Conservation (phyloP, 2,888 invertebrate genomes). For the Ferdinandea cuprea region DNA sequence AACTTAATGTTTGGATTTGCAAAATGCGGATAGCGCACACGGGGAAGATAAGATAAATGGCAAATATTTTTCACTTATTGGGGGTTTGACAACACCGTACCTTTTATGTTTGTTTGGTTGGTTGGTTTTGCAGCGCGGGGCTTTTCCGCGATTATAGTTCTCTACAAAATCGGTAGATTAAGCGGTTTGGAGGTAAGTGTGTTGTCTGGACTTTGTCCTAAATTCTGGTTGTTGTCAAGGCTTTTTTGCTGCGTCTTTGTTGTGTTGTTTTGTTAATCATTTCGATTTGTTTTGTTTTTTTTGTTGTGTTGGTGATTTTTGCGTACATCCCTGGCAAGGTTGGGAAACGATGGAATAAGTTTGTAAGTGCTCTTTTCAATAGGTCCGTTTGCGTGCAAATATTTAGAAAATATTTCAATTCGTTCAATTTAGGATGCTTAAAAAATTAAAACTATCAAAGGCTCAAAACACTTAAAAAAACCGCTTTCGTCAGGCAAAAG, state of each 20-base stretch:
- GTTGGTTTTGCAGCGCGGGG: constrained; percentile 5
- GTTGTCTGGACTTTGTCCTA: constrained; percentile 28
- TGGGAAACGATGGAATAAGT: too few relatives aligned
- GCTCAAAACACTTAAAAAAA: too few relatives aligned
- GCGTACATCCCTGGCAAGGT: too few relatives aligned
- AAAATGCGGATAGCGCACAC: constrained; percentile 16
- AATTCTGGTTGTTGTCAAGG: not conserved
- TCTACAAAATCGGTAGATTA: not conserved
- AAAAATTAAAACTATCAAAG: too few relatives aligned
- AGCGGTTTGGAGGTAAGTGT: not conserved
- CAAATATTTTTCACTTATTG: constrained; percentile 55
- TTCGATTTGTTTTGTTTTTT: too few relatives aligned
- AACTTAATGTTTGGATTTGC: constrained; percentile 25
- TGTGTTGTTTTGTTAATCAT: too few relatives aligned
- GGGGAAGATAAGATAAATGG: constrained; percentile 40
- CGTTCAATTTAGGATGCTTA: too few relatives aligned
- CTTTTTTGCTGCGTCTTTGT: not conserved
- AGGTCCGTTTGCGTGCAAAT: too few relatives aligned
- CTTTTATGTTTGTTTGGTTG: not conserved
- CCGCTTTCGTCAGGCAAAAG: too few relatives aligned
- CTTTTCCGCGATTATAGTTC: not conserved
- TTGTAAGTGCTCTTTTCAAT: too few relatives aligned
- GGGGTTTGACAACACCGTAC: constrained; percentile 12
- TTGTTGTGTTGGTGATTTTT: too few relatives aligned
- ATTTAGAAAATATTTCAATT: too few relatives aligned